Evolutionary conservation across 2,113 vertebrate species (phyloP), one percentile per base, ranked within the genome.

Genomic region (Jacana jacana): DNA sequence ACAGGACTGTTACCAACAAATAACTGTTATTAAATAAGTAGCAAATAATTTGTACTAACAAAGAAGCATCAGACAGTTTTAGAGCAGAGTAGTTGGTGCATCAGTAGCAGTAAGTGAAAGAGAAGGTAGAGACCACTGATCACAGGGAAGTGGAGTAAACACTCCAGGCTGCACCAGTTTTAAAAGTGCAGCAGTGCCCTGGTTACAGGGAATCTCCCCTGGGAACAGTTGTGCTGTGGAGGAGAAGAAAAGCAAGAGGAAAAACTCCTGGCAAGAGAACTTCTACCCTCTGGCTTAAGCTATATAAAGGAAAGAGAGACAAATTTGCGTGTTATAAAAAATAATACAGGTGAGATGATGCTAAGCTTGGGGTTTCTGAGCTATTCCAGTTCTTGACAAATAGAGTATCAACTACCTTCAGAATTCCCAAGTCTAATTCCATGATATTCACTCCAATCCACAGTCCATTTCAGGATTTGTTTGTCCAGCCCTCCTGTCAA

Each of bases 351-450:
- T 58, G 22, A 86, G 48, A 44, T 37, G 40, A 55, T 44, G 49
- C 49, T 78, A 54, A 48, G 44, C 55, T 22, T 40, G 33, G 39
- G 12, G 22, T 30, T 89, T 82, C 57, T 61, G 55, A 91, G 65
- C 30, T 35, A 81, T 64, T 89, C 42, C 9, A n/a, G 10, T 55
- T 84, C 73, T 66, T 68, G 33, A 81, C 14, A 93, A 91, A 83
- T 0, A 54, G 51, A 81, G 5, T 60, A 60, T 35, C 71, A 75
- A 54, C 72, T 44, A 31, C 33, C 57, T 52, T 72, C 80, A 86
- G 72, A 92, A 85, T 76, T 84, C 39, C 30, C 30, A 76, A 84
- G 71, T 57, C 55, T 80, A 85, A 75, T 66, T 91, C 63, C 85
- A 65, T 70, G 69, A 81, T 33, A 79, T 52, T 88, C 63, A 52